phyloP scores from a whole-genome alignment of 2,797 vertebrate genomes.

The Toxotes lorentzi region DNA sequence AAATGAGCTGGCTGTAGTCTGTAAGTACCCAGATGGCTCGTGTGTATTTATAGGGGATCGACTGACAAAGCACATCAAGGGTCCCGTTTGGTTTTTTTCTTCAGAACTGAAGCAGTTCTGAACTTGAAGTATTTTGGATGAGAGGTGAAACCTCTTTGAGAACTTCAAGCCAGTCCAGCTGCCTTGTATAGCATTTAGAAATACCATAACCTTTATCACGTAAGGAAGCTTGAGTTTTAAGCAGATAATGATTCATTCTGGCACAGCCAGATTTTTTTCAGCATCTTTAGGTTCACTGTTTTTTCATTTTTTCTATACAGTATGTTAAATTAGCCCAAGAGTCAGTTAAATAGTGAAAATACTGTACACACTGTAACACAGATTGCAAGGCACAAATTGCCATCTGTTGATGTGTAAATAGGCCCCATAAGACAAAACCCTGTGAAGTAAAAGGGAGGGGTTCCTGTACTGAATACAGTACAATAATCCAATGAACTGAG shows the following conservation, averaged over 20 bases:
- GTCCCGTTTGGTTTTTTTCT: background rate
- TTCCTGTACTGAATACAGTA: background rate
- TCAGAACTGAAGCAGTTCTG: too few relatives aligned
- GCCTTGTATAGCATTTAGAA: too few relatives aligned
- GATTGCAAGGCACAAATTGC: conserved; percentile 22
- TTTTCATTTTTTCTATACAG: background rate
- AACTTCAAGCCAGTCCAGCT: too few relatives aligned
- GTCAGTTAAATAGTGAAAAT: background rate
- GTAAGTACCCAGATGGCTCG: conserved; percentile 42
- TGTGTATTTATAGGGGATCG: conserved; percentile 40
- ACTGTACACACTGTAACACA: conserved; percentile 20
- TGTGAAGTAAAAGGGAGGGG: background rate
- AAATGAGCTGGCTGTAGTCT: conserved; percentile 29
- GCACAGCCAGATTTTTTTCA: background rate
- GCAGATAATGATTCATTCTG: background rate
- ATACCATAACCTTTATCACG: background rate
- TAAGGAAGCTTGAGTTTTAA: conserved; percentile 5
- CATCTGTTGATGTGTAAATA: conserved; percentile 38
- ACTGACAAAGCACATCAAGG: conserved; percentile 4
- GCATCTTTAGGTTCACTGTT: background rate
- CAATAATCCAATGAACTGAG: background rate
- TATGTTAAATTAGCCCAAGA: background rate
- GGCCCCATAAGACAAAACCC: conserved; percentile 19
- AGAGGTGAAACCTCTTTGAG: too few relatives aligned
- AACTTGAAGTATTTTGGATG: too few relatives aligned